phyloP scores from a whole-genome alignment of 2,113 vertebrate genomes.

The Anseranas semipalmata region DNA sequence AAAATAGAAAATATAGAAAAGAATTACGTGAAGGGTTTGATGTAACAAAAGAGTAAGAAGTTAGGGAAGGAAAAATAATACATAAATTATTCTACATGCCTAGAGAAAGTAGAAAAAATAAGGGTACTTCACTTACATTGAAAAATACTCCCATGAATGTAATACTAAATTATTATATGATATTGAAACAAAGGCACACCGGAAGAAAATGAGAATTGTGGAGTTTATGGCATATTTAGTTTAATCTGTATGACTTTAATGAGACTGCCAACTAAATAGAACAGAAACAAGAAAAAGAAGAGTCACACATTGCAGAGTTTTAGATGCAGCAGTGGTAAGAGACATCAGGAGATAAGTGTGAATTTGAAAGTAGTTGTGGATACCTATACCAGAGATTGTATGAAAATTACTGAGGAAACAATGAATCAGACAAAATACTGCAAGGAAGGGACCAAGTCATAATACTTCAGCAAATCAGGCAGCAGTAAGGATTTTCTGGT shows the following conservation, averaged over 20 bases:
- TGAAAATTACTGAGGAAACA: background rate
- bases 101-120: background rate
- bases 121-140: background rate
- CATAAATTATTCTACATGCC: background rate
- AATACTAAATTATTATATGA: background rate
- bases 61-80: background rate
- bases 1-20: slow-evolving; percentile 44
- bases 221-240: background rate
- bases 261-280: background rate
- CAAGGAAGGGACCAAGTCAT: background rate
- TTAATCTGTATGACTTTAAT: background rate
- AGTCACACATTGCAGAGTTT: background rate
- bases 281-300: background rate
- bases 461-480: background rate
- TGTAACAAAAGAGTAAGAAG: background rate
- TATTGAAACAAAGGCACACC: background rate
- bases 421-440: background rate
- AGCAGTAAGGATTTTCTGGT: background rate
- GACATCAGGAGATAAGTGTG: background rate
- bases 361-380: background rate
- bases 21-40: background rate
- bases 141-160: background rate
- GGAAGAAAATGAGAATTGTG: background rate
- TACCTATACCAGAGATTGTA: rapidly evolving
- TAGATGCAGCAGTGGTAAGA: background rate